Percentiles rank a stretch among this genome's conserved stretches.
These are phyloP conservation scores for Solenopsis fugax DNA, from an alignment of 1,140 invertebrate genomes.

Conservation along the genomic window DNA sequence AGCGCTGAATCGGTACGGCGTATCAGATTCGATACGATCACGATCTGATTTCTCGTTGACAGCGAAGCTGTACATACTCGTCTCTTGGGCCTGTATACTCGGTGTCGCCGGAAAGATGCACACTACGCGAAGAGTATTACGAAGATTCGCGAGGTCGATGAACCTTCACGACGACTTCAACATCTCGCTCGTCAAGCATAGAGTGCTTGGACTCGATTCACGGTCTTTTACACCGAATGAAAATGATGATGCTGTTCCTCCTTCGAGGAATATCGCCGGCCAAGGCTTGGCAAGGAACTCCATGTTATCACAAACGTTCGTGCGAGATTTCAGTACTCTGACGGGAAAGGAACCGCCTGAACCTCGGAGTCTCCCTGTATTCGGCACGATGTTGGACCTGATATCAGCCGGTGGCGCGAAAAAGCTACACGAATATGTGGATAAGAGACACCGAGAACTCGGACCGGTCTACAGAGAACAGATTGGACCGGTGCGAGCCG, in stretches of 20 bases:
- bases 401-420: constrained; percentile 80
- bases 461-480: constrained; percentile 92
- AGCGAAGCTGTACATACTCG: constrained; percentile 17
- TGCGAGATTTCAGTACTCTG: background rate
- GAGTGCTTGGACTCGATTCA: constrained; percentile 9
- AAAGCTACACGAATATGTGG: constrained; percentile 91
- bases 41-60: constrained; percentile 42
- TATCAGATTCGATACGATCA: constrained; percentile 24
- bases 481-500: constrained; percentile 89
- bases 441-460: constrained; percentile 90
- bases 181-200: background rate
- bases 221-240: background rate
- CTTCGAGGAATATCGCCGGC: background rate
- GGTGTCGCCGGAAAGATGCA: constrained; percentile 45
- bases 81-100: background rate
- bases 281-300: background rate
- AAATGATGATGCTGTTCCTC: background rate
- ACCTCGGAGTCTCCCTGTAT: constrained; percentile 80
- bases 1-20: constrained; percentile 24
- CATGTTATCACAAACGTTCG: background rate
- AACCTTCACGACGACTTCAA: background rate
- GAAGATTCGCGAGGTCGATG: background rate
- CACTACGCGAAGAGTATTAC: constrained; percentile 9
- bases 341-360: constrained; percentile 78
- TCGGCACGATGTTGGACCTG: constrained; percentile 83